Base-by-base conservation (phyloP, 2,888 invertebrate species). In the Nowickia ferox region DNA sequence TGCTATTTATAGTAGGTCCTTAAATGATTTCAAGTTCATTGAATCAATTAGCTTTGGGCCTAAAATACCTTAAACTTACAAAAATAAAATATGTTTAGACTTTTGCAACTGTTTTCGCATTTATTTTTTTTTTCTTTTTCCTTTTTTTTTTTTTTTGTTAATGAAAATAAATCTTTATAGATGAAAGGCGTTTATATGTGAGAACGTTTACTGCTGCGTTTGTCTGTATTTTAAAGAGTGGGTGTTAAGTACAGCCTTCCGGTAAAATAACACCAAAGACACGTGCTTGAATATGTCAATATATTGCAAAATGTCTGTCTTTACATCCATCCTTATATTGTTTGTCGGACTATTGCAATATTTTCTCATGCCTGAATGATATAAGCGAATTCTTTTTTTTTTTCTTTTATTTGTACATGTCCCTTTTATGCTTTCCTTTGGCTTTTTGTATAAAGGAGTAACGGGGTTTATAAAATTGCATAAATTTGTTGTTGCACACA, bases 251-350 rank as follows among this genome's bases (percentile, higher is more conserved):
- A 53, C 30, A 55, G 68, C 85, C 76, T 87, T 83, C 84, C 83
- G 79, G 79, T 72, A 72, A 80, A 78, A 86, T 86, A 87, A 86
- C 87, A 88, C 84, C 85, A 86, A 86, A 85, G 87, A 88, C 86
- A 87, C 71, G 76, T 84, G 84, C 84, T 80, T 76, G 46, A 80
- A 75, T 72, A 77, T 72, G 80, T 80, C 84, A 76, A 80, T 84
- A 84, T 76, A 53, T 76, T 76, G 63, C 59, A 80, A 10, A 6
- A 40, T 65, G 63, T 61, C 17, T 65, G 48, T 71, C 71, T 65
- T 15, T 42, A 17, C 10, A 63, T 46, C 72, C 61, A 48, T 84
- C 11, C 53, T 40, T 79, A 42, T 17, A n/a, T 30, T 51, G 71
- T 57, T 44, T 17, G 57, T 51, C 57, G 22, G 9, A 9, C 5